These are phyloP conservation scores for Capreolus pygargus DNA, from an alignment of 2,113 vertebrate genomes.

Conservation along the genomic window DNA sequence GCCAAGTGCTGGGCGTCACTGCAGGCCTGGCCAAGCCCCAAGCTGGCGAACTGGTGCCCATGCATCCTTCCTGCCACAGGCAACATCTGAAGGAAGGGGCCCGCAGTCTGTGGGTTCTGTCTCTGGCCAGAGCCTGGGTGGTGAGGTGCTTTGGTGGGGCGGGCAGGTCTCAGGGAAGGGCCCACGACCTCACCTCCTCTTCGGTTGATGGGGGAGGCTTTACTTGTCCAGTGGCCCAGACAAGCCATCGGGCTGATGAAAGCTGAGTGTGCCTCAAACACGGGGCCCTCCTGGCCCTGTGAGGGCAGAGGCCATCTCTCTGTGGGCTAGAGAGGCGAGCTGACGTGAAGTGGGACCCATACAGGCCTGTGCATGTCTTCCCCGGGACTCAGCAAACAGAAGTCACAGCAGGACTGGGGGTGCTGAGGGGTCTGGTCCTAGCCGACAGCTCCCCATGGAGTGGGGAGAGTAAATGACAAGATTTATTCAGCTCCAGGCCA, in stretches of 20 bases:
- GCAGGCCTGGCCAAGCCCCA: background rate
- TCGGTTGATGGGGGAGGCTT: background rate
- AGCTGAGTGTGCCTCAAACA: background rate
- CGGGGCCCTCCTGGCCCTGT: background rate
- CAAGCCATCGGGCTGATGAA: background rate
- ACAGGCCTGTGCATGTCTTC: background rate
- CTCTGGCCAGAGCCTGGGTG: background rate
- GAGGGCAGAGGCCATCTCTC: too few species aligned
- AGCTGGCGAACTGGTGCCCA: background rate
- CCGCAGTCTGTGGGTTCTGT: background rate
- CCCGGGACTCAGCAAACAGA: background rate
- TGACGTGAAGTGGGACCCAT: background rate
- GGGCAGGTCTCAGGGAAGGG: background rate
- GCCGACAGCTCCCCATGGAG: background rate
- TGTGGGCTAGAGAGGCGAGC: background rate
- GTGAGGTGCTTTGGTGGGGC: background rate
- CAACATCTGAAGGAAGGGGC: background rate
- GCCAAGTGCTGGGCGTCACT: accelerated
- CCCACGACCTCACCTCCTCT: background rate
- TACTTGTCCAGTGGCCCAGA: background rate
- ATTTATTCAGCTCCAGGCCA: background rate
- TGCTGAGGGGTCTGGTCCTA: background rate
- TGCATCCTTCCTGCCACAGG: background rate
- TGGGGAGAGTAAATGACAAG: background rate
- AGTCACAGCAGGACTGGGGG: background rate